Evolutionary conservation across 2,113 vertebrate genomes (phyloP).

Genomic region (Meriones unguiculatus): DNA sequence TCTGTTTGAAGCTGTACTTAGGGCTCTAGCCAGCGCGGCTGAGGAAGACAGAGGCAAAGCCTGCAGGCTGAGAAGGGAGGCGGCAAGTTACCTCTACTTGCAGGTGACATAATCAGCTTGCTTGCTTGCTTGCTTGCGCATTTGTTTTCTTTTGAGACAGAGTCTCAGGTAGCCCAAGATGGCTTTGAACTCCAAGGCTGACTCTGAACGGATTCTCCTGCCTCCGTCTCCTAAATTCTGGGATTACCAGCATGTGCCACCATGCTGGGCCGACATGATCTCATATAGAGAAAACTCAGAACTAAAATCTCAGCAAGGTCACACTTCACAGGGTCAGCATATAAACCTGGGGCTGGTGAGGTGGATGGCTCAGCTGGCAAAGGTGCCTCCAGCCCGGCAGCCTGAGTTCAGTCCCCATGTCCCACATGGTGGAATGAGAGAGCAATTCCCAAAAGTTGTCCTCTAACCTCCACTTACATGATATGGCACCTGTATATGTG

Average conservation of each 20-base stretch:
- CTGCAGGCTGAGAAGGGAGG: not conserved
- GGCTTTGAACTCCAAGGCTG: not conserved
- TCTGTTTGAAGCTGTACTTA: not conserved
- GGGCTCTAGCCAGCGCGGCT: not conserved
- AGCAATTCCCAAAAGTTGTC: not conserved
- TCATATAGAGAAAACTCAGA: not conserved
- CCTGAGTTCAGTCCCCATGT: not conserved
- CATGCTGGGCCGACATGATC: not conserved
- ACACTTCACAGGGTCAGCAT: no score
- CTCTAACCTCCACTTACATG: not conserved
- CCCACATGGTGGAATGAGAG: not conserved
- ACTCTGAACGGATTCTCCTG: not conserved
- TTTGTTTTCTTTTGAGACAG: not conserved
- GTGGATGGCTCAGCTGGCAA: not conserved
- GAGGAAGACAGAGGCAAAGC: not conserved
- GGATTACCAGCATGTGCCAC: not conserved
- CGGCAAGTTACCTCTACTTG: not conserved
- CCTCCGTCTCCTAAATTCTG: not conserved
- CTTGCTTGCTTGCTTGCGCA: not conserved
- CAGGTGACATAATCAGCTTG: not conserved
- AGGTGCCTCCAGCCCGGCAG: not conserved
- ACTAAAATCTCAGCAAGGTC: not conserved
- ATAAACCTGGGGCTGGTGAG: not conserved
- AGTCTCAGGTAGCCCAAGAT: not conserved
- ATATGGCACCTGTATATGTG: not conserved